phyloP scores from a whole-genome alignment of 2,797 vertebrate genomes.

The Pampus argenteus region DNA sequence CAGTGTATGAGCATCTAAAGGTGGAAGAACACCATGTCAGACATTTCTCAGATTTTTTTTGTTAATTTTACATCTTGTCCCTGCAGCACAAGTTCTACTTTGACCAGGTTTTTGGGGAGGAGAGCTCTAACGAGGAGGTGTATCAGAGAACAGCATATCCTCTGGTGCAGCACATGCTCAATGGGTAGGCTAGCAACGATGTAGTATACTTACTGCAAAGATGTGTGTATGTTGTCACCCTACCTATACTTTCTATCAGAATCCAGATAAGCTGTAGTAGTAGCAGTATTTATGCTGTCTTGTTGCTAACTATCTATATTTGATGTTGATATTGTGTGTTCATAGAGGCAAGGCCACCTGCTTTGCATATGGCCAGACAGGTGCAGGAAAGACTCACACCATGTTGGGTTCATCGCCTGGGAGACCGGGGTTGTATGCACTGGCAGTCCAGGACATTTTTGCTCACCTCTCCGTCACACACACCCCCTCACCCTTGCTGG shows the following conservation, averaged over 20 bases:
- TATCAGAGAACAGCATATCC: conserved; percentile 91
- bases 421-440: conserved; percentile 88
- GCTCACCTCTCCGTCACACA: conserved; percentile 74
- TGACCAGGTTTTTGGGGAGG: conserved; percentile 93
- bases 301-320: conserved; percentile 10
- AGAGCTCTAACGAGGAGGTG: conserved; percentile 89
- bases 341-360: conserved; percentile 91
- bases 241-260: not conserved
- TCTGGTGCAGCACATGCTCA: conserved; percentile 93
- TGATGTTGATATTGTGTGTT: conserved; percentile 35
- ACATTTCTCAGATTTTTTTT: not conserved
- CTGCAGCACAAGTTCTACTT: conserved; percentile 94
- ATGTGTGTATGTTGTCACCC: not conserved
- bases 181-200: conserved; percentile 81
- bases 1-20: not conserved
- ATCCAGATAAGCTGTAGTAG: too few relatives aligned
- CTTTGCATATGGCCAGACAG: conserved; percentile 95
- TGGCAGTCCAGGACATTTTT: conserved; percentile 92
- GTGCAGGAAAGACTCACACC: conserved; percentile 94
- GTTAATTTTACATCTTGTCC: conserved; percentile 55
- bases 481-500: conserved; percentile 64
- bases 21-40: not conserved
- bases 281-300: too few relatives aligned
- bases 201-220: not conserved
- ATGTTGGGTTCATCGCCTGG: conserved; percentile 89